Evolutionary conservation across 2,888 invertebrate genomes (phyloP).

Genomic region (Caenorhabditis uteleia): DNA sequence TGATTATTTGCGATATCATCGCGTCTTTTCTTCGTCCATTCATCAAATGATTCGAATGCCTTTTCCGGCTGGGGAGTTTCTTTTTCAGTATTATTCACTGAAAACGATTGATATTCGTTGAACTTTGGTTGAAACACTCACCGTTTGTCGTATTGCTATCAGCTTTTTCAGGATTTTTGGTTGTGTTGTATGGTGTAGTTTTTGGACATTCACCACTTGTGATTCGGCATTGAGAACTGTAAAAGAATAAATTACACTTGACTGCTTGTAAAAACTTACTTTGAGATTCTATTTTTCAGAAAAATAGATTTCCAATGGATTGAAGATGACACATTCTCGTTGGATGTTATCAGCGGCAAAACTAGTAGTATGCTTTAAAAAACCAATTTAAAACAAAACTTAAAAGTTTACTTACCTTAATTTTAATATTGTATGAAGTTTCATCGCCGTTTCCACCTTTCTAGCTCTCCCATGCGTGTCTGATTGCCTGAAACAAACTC

Average conservation of each 20-base stretch:
- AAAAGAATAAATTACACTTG: too few relatives aligned
- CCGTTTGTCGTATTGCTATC: conserved; percentile 1
- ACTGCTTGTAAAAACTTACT: conserved; percentile 10
- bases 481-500: too few relatives aligned
- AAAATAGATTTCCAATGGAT: conserved; percentile 19
- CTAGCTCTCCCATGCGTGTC: too few relatives aligned
- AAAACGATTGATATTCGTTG: too few relatives aligned
- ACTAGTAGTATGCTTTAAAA: conserved; percentile 23
- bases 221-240: background rate
- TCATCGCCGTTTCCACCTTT: too few relatives aligned
- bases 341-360: conserved; percentile 6
- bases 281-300: background rate
- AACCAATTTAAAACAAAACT: background rate
- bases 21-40: conserved; percentile 41
- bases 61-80: conserved; percentile 13
- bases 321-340: conserved; percentile 10
- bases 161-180: conserved; percentile 14
- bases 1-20: conserved; percentile 16
- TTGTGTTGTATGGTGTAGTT: conserved; percentile 14
- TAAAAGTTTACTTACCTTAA: background rate
- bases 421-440: too few relatives aligned
- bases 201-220: conserved; percentile 13
- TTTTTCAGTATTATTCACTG: conserved; percentile 20
- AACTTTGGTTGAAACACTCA: too few relatives aligned
- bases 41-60: conserved; percentile 37